Evolutionary conservation across 2,113 vertebrate species (phyloP).

Genomic region (Epinephelus lanceolatus): DNA sequence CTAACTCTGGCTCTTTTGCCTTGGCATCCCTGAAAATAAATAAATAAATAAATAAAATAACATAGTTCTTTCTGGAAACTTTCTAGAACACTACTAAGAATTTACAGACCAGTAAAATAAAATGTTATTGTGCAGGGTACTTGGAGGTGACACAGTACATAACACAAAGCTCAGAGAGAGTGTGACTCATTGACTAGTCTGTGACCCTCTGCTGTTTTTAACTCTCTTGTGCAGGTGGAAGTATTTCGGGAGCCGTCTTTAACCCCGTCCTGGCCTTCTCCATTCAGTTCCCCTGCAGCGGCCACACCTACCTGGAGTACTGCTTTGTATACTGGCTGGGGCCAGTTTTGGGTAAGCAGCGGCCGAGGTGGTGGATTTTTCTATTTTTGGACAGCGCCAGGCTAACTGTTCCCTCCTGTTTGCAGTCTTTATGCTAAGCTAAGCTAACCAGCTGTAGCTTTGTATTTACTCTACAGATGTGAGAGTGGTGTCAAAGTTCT

Average conservation of each 20-base stretch:
- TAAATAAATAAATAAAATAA: neutral
- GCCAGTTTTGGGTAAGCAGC: conserved; percentile 87
- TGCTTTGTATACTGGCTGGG: conserved; percentile 90
- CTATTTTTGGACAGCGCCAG: neutral
- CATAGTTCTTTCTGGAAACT: neutral
- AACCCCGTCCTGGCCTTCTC: conserved; percentile 93
- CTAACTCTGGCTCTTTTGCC: neutral
- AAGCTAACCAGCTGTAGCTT: too few relatives aligned
- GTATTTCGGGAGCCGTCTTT: conserved; percentile 90
- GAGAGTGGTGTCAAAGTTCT: too few relatives aligned
- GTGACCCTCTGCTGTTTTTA: neutral
- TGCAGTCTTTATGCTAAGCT: neutral
- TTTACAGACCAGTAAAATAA: neutral
- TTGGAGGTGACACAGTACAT: neutral
- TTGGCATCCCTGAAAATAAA: neutral
- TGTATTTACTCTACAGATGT: too few relatives aligned
- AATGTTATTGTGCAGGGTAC: neutral
- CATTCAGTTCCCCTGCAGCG: conserved; percentile 88
- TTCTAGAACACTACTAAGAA: neutral
- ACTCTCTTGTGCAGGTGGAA: conserved; percentile 82
- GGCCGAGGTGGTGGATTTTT: neutral
- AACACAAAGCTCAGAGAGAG: too few relatives aligned
- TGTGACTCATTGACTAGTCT: neutral
- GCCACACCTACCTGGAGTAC: conserved; percentile 87
- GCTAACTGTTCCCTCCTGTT: neutral